Percentiles rank a stretch among this genome's conserved stretches.
phyloP scores from a whole-genome alignment of 2,888 invertebrate species.

The Sipha maydis region DNA sequence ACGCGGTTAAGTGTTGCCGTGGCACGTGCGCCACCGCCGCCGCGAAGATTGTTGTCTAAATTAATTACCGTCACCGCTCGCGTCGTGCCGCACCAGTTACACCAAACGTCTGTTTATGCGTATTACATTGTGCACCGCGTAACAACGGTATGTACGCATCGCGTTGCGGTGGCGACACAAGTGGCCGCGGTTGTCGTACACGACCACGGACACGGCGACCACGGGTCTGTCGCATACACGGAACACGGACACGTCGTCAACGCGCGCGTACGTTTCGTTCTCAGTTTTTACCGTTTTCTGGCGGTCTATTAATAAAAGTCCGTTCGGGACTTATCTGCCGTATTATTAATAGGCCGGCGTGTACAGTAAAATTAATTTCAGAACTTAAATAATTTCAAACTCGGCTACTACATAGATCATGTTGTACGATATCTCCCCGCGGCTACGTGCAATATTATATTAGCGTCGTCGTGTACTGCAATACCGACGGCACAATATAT shows the following conservation, averaged over 20 bases:
- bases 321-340: not conserved
- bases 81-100: not conserved
- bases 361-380: constrained; percentile 12
- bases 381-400: not conserved
- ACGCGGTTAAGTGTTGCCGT: constrained; percentile 55
- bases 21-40: constrained; percentile 54
- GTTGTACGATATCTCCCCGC: not conserved
- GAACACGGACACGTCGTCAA: not conserved
- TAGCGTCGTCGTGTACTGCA: not conserved
- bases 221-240: no score
- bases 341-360: constrained; percentile 3
- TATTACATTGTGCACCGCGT: no score
- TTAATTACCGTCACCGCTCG: constrained; percentile 37
- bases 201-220: no score
- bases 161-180: no score
- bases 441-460: not conserved
- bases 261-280: not conserved
- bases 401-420: not conserved
- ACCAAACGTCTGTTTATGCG: not conserved
- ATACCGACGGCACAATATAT: not conserved
- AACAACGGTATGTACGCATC: no score
- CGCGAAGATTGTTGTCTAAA: constrained; percentile 46
- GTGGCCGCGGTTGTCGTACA: no score
- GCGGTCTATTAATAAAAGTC: not conserved
- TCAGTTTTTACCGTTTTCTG: not conserved